phyloP scores from a whole-genome alignment of 2,113 vertebrate species.

The Rhinolophus sinicus region DNA sequence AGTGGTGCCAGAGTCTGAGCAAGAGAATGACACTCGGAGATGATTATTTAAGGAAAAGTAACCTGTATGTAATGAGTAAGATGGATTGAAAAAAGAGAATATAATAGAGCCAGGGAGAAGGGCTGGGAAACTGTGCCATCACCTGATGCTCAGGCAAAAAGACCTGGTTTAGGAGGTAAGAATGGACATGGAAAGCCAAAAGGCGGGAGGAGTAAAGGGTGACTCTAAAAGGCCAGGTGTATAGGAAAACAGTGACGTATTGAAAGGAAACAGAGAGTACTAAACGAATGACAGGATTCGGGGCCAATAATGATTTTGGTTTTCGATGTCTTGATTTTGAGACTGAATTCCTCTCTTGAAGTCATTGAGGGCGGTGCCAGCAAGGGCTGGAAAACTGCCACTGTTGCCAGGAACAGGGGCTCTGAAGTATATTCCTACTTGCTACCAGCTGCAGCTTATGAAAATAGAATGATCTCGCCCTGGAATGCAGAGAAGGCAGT shows the following conservation, averaged over 20 bases:
- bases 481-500: constrained; percentile 62
- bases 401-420: constrained; percentile 56
- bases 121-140: not conserved
- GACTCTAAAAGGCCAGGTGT: not conserved
- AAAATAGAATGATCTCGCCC: constrained; percentile 70
- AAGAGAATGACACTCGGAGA: not conserved
- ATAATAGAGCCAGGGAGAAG: not conserved
- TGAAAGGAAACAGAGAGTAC: not conserved
- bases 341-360: not conserved
- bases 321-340: not conserved
- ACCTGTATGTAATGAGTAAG: not conserved
- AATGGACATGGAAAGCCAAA: not conserved
- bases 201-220: not conserved
- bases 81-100: not conserved
- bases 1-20: not conserved
- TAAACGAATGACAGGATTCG: not conserved
- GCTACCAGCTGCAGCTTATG: constrained; percentile 73
- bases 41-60: not conserved
- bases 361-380: not conserved
- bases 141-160: too few relatives aligned
- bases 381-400: constrained; percentile 45
- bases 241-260: not conserved
- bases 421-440: constrained; percentile 56
- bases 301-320: not conserved
- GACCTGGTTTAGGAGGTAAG: not conserved